A percentile compares a stretch with the other conserved stretches of the same genome.
Conservation (phyloP, 2,113 vertebrate species). For the Oxygymnocypris stewartii region DNA sequence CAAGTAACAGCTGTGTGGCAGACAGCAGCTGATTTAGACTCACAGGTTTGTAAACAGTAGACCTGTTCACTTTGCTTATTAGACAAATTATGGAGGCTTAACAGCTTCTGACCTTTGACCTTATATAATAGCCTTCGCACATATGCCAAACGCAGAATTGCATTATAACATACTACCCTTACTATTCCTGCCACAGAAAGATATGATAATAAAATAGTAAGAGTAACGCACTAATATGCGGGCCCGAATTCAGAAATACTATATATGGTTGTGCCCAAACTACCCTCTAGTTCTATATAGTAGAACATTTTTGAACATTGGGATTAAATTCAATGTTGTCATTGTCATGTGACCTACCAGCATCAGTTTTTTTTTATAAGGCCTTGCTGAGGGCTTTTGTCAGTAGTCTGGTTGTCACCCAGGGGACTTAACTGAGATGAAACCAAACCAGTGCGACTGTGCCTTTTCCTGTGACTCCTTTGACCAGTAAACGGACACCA, state of each 20-base stretch:
- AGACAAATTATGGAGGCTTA: no score
- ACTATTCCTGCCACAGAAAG: not conserved
- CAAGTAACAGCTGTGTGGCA: not conserved
- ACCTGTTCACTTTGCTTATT: not conserved
- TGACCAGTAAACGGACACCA: not conserved
- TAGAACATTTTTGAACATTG: not conserved
- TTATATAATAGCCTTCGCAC: not conserved
- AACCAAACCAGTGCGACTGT: not conserved
- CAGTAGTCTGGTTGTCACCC: slow-evolving; percentile 1
- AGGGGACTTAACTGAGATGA: not conserved
- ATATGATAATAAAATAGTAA: no score
- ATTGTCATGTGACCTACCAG: not conserved
- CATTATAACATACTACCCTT: not conserved
- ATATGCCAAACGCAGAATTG: not conserved
- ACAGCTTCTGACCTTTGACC: not conserved
- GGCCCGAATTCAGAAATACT: no score
- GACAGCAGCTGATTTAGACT: not conserved
- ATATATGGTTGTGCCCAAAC: not conserved
- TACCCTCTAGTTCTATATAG: not conserved
- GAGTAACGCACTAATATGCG: no score
- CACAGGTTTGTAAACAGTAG: not conserved
- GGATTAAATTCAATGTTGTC: no score
- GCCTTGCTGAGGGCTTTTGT: not conserved
- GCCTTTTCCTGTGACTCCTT: not conserved
- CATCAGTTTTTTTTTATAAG: not conserved